Evolutionary conservation across 2,113 vertebrate genomes (phyloP), one percentile per base, ranked within the genome.

Genomic region (Odocoileus hemionus): DNA sequence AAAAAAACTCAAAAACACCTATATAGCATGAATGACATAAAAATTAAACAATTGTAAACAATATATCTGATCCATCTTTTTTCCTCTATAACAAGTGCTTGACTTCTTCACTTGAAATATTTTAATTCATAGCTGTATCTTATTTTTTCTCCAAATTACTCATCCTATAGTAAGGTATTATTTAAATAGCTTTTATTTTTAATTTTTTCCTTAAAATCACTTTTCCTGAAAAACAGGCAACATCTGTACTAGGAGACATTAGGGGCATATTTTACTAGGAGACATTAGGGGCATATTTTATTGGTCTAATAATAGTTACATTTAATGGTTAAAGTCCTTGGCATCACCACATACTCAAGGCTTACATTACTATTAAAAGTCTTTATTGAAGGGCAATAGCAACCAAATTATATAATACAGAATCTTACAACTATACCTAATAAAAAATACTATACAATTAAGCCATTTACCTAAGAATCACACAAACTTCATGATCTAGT

Each of bases 371-470:
- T 92, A 96, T 98, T 98, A 97, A 97, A 97, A 96, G 8, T 92
- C 93, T 98, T 98, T 97, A 95, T 57, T 95, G 91, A 97, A 96
- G 74, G 97, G 93, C 86, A 76, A 87, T 70, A 87, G 52, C 11
- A 94, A 92, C 89, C 60, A 97, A 97, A 93, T 93, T 98, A 97
- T 97, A 88, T 43, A 96, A 82, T 82, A 94, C 45, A 67, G 85
- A 96, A 90, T 33, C 54, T 96, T 92, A 57, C 84, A 91, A 90
- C 91, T 91, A 92, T 17, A 74, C 28, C 43, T 88, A 96, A 96
- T 97, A 97, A 98, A 96, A 97, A 98, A 89, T 89, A n/a, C 90
- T 92, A 21, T 89, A 60, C 88, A 95, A 98, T 98, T 97, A 98
- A 96, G 70, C 78, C 85, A 97, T 96, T 96, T 96, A 86, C 33